phyloP scores from a whole-genome alignment of 1,140 invertebrate species.

The Atopsyche davidsoni region DNA sequence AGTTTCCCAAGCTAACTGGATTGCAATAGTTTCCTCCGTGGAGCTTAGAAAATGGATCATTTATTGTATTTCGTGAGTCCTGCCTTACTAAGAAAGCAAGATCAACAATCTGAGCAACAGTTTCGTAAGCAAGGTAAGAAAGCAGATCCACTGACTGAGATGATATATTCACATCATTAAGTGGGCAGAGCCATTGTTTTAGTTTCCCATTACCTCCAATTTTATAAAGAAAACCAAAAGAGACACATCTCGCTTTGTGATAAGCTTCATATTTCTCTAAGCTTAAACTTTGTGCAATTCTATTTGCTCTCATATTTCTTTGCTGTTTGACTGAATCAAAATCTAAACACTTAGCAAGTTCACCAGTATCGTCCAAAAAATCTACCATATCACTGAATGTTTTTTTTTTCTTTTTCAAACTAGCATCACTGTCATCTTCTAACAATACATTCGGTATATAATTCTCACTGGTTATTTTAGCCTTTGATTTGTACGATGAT shows the following conservation, averaged over 20 bases:
- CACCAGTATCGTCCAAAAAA: conserved; percentile 38
- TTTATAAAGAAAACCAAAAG: conserved; percentile 34
- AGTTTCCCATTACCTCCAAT: conserved; percentile 45
- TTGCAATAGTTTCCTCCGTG: conserved; percentile 40
- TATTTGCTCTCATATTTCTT: conserved; percentile 40
- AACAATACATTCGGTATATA: conserved; percentile 16
- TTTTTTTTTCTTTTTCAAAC: conserved; percentile 19
- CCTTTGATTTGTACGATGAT: conserved; percentile 27
- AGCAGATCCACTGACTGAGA: conserved; percentile 51
- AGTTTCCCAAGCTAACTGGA: conserved; percentile 35
- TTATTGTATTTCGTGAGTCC: conserved; percentile 47
- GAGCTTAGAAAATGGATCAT: conserved; percentile 48
- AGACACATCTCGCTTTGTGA: conserved; percentile 47
- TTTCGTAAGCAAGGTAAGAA: conserved; percentile 62
- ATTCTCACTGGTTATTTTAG: conserved; percentile 17
- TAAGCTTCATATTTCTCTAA: conserved; percentile 42
- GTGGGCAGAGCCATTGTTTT: conserved; percentile 48
- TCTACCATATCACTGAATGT: conserved; percentile 23
- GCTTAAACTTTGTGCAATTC: conserved; percentile 38
- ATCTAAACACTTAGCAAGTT: conserved; percentile 33
- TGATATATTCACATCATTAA: conserved; percentile 47
- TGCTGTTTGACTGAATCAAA: conserved; percentile 39
- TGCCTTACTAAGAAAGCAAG: conserved; percentile 56
- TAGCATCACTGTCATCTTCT: conserved; percentile 22
- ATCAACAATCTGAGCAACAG: conserved; percentile 61